A percentile compares a stretch with the other conserved stretches of the same genome.
Conservation (phyloP, 2,797 vertebrate species). For the Pantherophis vulpinus region DNA sequence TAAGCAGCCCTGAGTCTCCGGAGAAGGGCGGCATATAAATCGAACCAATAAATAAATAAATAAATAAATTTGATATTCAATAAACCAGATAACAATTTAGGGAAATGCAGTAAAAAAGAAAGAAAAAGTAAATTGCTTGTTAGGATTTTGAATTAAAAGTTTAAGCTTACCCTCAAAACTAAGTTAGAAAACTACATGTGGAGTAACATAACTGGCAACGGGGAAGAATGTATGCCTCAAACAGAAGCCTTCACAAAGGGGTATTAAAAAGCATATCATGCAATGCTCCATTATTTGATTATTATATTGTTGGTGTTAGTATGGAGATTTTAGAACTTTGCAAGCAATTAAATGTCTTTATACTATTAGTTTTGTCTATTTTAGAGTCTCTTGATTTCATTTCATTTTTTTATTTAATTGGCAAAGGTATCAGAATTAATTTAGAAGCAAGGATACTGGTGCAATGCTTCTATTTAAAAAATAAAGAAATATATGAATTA, state of each 20-base stretch:
- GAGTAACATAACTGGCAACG: not conserved
- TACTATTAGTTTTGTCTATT: not conserved
- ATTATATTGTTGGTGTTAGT: not conserved
- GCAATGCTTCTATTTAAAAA: not conserved
- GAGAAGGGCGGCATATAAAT: no score
- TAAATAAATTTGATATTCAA: not conserved
- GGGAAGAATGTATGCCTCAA: not conserved
- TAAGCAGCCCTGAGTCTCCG: no score
- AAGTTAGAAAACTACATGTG: not conserved
- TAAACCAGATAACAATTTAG: conserved; percentile 8
- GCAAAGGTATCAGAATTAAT: not conserved
- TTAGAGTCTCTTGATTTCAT: not conserved
- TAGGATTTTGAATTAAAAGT: not conserved
- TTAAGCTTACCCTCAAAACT: not conserved
- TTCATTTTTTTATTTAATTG: not conserved
- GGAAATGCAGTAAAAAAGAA: conserved; percentile 37
- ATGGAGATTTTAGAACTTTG: not conserved
- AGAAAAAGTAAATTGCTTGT: conserved; percentile 13
- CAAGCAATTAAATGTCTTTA: not conserved
- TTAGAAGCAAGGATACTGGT: not conserved
- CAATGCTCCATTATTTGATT: not conserved
- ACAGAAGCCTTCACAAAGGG: not conserved
- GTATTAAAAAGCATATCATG: not conserved
- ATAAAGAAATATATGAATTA: not conserved
- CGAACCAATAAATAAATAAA: no score